phyloP scores from a whole-genome alignment of 1,140 invertebrate genomes.

The Bathynomus jamesi region DNA sequence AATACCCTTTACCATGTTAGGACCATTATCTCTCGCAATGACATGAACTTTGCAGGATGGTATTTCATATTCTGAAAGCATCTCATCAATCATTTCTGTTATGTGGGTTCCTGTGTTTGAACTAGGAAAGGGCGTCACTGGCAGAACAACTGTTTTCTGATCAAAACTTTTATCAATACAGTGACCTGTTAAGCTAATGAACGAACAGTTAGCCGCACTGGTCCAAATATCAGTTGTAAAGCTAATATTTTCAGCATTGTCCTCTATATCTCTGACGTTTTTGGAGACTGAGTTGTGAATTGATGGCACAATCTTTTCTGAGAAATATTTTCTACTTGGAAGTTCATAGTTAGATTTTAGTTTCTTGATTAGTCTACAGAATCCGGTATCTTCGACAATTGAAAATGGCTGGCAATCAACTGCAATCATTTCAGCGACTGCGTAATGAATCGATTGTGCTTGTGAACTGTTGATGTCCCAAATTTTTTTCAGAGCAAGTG shows the following conservation, averaged over 20 bases:
- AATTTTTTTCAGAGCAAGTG: not conserved
- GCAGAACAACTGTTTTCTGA: constrained; percentile 23
- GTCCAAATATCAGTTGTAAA: constrained; percentile 39
- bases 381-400: constrained; percentile 36
- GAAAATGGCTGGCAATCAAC: constrained; percentile 36
- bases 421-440: constrained; percentile 29
- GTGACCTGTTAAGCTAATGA: constrained; percentile 38
- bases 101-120: constrained; percentile 28
- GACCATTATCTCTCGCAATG: constrained; percentile 15
- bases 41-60: constrained; percentile 14
- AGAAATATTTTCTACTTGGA: constrained; percentile 27
- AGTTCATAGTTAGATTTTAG: constrained; percentile 34
- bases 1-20: constrained; percentile 10
- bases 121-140: constrained; percentile 23
- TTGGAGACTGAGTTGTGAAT: constrained; percentile 23
- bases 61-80: constrained; percentile 20
- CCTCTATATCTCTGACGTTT: constrained; percentile 9
- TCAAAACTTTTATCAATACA: constrained; percentile 35
- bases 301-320: constrained; percentile 30
- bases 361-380: no score
- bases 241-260: constrained; percentile 16
- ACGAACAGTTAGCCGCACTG: constrained; percentile 30
- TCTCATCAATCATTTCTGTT: constrained; percentile 17
- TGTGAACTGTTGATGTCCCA: constrained; percentile 12
- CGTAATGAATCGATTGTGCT: constrained; percentile 14